Base-by-base conservation (phyloP, 2,113 vertebrate genomes). In the Cephalopholis sonnerati region DNA sequence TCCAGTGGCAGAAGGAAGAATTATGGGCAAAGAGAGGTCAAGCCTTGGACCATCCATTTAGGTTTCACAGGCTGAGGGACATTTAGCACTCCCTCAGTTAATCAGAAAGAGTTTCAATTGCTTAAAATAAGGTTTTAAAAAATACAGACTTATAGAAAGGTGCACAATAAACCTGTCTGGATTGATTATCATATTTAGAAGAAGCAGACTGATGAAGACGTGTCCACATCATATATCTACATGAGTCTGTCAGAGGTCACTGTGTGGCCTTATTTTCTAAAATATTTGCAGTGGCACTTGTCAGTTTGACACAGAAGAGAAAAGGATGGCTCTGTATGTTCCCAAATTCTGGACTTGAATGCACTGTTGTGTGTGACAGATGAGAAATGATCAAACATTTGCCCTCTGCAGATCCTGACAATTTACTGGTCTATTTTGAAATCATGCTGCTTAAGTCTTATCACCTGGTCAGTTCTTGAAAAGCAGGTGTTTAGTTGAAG, bases 1-100 rank as follows among this genome's bases (percentile, higher is more conserved):
- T 92, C 87, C 68, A 79, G 89, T 83, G 88, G 82, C 86, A 82
- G 16, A 44, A 25, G 67, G 69, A 83, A 41, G 65, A 79, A 83
- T 77, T 83, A 75, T 78, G 76, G 70, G 73, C 64, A 67, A 81
- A 75, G 61, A 77, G 32, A 62, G 54, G 81, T 66, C 77, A 32
- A 82, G 50, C 18, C 36, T 25, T 24, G n/a, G 41, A 55, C 59
- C 29, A 62, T 69, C 62, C 57, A n/a, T 81, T 27, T 71, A 59
- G 20, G 24, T 85, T 66, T 76, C 44, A 62, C 46, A 62, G 54
- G 46, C 50, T 59, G 39, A 41, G 59, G 39, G 59, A 63, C 20
- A 48, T 75, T 77, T 0, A 71, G 25, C 15, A n/a, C 36, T 44
- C 36, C 25, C 24, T 64, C 8, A 15, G 13, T 46, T 36, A 18